Evolutionary conservation across 2,888 invertebrate genomes (phyloP).

Genomic region (Diadromus collaris): DNA sequence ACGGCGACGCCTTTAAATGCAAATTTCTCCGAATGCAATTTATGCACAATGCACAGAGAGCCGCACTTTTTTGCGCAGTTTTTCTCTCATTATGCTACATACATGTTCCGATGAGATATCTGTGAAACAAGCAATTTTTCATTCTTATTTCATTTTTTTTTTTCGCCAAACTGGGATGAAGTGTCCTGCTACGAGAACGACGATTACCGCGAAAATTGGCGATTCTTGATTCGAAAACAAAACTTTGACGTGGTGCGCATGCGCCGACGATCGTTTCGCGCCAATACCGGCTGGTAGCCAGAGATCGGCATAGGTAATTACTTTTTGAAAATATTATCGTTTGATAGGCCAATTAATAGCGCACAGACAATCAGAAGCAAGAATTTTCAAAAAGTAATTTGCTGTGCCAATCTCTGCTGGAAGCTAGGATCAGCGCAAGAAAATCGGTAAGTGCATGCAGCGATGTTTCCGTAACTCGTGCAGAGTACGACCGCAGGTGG

Average conservation of each 20-base stretch:
- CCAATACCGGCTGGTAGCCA: too few species aligned
- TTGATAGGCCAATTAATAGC: background rate
- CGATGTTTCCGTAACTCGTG: background rate
- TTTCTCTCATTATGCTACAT: slow-evolving; percentile 36
- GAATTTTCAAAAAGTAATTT: too few species aligned
- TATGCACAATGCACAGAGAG: slow-evolving; percentile 56
- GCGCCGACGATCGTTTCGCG: background rate
- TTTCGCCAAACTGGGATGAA: background rate
- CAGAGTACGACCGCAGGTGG: background rate
- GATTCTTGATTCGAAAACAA: background rate
- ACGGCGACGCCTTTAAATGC: slow-evolving; percentile 50
- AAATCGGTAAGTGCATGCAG: background rate
- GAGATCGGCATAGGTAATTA: background rate
- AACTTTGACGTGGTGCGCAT: background rate
- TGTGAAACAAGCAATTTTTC: slow-evolving; percentile 7
- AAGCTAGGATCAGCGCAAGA: background rate
- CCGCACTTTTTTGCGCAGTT: slow-evolving; percentile 49
- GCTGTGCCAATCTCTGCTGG: too few species aligned
- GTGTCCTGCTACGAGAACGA: background rate
- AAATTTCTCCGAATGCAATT: slow-evolving; percentile 73
- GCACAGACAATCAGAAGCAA: too few species aligned
- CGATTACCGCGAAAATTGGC: slow-evolving; percentile 11
- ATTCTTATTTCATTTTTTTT: slow-evolving; percentile 2
- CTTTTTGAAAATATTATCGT: background rate
- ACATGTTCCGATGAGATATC: slow-evolving; percentile 2